These are phyloP conservation scores for Erpobdella octoculata DNA, from an alignment of 2,888 invertebrate genomes.

Conservation along the genomic window DNA sequence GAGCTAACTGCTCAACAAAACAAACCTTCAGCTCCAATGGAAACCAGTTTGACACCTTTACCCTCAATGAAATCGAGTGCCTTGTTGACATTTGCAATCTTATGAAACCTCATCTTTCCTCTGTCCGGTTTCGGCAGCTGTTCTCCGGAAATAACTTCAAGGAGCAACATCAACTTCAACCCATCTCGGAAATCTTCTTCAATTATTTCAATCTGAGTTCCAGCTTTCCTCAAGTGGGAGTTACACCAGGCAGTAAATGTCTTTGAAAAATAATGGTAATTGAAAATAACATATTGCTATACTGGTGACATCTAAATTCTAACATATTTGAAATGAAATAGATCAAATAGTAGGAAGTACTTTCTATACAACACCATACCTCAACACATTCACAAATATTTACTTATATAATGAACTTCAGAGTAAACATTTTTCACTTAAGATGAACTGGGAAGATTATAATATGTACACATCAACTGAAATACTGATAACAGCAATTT, in stretches of 20 bases:
- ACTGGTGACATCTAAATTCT: background rate
- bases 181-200: slow-evolving; percentile 99
- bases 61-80: slow-evolving; percentile 96
- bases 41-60: slow-evolving; percentile 96
- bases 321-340: background rate
- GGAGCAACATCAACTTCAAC: slow-evolving; percentile 92
- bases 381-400: too few relatives aligned
- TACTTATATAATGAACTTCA: too few relatives aligned
- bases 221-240: slow-evolving; percentile 97
- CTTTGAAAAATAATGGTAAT: slow-evolving; percentile 60
- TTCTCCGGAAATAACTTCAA: slow-evolving; percentile 92
- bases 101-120: slow-evolving; percentile 97
- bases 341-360: background rate
- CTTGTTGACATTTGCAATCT: slow-evolving; percentile 99
- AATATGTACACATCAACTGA: too few relatives aligned
- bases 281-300: background rate
- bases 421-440: too few relatives aligned
- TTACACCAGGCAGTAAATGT: slow-evolving; percentile 99
- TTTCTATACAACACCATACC: too few relatives aligned
- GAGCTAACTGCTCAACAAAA: background rate
- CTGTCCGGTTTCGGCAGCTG: slow-evolving; percentile 97
- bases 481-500: too few relatives aligned
- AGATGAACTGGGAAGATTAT: too few relatives aligned
- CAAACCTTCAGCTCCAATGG: slow-evolving; percentile 94
- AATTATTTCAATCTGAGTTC: slow-evolving; percentile 95